Evolutionary conservation across 2,113 vertebrate genomes (phyloP).

Genomic region (Crotalus viridis): DNA sequence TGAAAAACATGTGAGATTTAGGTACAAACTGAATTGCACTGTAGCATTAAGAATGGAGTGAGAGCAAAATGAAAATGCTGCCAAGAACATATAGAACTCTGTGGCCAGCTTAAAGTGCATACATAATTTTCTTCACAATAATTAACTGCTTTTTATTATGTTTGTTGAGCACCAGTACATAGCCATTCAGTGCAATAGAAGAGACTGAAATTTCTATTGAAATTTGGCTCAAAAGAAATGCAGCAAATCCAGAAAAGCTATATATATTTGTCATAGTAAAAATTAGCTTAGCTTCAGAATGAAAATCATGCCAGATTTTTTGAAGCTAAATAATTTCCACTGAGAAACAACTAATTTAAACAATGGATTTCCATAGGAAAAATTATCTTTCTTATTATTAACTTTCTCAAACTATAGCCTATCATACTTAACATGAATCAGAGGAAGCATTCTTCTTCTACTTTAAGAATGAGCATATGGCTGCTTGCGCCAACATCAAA

Average conservation of each 20-base stretch:
- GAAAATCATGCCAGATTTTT: constrained; percentile 36
- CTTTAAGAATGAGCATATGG: constrained; percentile 20
- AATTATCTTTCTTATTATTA: constrained; percentile 10
- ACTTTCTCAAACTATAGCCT: constrained; percentile 10
- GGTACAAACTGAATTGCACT: neutral
- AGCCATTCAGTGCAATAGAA: constrained; percentile 15
- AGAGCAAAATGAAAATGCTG: constrained; percentile 31
- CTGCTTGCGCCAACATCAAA: constrained; percentile 36
- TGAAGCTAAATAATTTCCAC: constrained; percentile 39
- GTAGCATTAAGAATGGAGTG: constrained; percentile 21
- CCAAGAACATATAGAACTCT: neutral
- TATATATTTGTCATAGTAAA: constrained; percentile 44
- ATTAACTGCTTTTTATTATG: neutral
- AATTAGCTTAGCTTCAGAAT: constrained; percentile 31
- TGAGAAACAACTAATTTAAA: constrained; percentile 35
- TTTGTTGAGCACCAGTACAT: constrained; percentile 1
- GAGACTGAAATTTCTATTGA: neutral
- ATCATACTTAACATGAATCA: neutral
- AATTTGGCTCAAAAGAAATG: constrained; percentile 32
- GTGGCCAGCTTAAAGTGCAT: constrained; percentile 14
- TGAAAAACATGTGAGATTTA: constrained; percentile 13
- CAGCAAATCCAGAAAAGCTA: constrained; percentile 25
- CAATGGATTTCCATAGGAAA: neutral
- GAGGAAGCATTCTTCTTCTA: neutral
- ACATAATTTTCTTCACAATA: constrained; percentile 19